Evolutionary conservation across 2,888 invertebrate species (phyloP).

Genomic region (Trichopria drosophilae): DNA sequence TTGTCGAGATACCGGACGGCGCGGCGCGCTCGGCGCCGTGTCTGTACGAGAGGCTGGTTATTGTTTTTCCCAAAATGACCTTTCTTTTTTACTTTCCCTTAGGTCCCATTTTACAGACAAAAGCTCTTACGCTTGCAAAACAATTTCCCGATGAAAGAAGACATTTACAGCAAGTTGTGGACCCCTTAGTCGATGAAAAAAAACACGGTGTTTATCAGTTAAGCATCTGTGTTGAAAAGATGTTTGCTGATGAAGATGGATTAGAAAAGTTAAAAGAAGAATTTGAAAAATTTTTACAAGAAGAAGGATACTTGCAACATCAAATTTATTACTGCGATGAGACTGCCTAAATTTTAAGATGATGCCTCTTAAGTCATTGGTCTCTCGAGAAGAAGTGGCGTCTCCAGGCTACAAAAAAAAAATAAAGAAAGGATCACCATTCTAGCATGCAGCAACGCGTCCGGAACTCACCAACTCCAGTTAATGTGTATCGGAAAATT

Average conservation of each 20-base stretch:
- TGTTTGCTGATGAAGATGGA: too few species aligned
- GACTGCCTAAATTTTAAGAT: conserved; percentile 36
- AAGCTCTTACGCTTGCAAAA: conserved; percentile 26
- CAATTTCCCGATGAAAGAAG: conserved; percentile 29
- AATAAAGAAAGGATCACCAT: conserved; percentile 37
- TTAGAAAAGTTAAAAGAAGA: too few species aligned
- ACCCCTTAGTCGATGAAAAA: too few species aligned
- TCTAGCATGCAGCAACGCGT: conserved; percentile 35
- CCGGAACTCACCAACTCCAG: conserved; percentile 34
- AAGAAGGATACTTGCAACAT: conserved; percentile 29
- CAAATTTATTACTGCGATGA: conserved; percentile 38
- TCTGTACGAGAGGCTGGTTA: too few species aligned
- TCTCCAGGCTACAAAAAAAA: conserved; percentile 32
- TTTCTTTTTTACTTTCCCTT: too few species aligned
- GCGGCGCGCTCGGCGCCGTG: too few species aligned
- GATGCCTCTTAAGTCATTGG: conserved; percentile 34
- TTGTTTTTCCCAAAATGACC: too few species aligned
- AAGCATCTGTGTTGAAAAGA: conserved; percentile 28
- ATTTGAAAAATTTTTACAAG: conserved; percentile 28
- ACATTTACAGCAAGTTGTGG: too few species aligned
- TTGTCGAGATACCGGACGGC: too few species aligned
- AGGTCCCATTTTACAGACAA: too few species aligned
- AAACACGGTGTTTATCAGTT: conserved; percentile 26
- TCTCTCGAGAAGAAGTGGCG: conserved; percentile 24
- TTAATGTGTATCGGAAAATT: conserved; percentile 34